Evolutionary conservation across 1,140 invertebrate genomes (phyloP).

Genomic region (Dreissena rostriformis): DNA sequence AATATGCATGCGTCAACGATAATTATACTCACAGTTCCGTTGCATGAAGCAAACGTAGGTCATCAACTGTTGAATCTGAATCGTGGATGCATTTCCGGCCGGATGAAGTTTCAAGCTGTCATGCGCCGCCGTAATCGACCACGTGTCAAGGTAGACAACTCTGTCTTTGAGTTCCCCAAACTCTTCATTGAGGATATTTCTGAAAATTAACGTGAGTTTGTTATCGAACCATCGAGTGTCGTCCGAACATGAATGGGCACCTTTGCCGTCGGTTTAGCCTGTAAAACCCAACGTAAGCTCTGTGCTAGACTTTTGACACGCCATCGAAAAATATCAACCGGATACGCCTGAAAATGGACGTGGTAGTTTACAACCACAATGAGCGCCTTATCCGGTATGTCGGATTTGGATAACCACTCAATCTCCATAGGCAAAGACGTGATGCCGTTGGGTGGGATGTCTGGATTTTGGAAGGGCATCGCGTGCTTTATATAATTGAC

Average conservation of each 20-base stretch:
- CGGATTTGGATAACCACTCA: too few species aligned
- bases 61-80: slow-evolving; percentile 37
- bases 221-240: slow-evolving; percentile 39
- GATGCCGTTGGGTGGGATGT: not conserved
- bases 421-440: too few species aligned
- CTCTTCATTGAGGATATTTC: slow-evolving; percentile 18
- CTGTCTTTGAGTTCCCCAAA: slow-evolving; percentile 18
- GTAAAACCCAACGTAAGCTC: not conserved
- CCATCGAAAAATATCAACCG: not conserved
- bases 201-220: slow-evolving; percentile 3
- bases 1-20: too few species aligned
- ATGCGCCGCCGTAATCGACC: slow-evolving; percentile 33
- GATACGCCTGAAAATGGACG: slow-evolving; percentile 22
- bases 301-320: not conserved
- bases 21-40: too few species aligned
- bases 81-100: not conserved
- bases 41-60: slow-evolving; percentile 15
- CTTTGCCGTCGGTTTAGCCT: slow-evolving; percentile 21
- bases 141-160: slow-evolving; percentile 32
- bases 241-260: slow-evolving; percentile 14
- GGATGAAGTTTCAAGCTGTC: slow-evolving; percentile 11
- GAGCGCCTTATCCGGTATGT: slow-evolving; percentile 10
- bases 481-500: slow-evolving; percentile 27
- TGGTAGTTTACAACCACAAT: slow-evolving; percentile 20
- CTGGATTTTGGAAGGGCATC: slow-evolving; percentile 44